phyloP scores from a whole-genome alignment of 2,888 invertebrate genomes.

The Agrochola macilenta region DNA sequence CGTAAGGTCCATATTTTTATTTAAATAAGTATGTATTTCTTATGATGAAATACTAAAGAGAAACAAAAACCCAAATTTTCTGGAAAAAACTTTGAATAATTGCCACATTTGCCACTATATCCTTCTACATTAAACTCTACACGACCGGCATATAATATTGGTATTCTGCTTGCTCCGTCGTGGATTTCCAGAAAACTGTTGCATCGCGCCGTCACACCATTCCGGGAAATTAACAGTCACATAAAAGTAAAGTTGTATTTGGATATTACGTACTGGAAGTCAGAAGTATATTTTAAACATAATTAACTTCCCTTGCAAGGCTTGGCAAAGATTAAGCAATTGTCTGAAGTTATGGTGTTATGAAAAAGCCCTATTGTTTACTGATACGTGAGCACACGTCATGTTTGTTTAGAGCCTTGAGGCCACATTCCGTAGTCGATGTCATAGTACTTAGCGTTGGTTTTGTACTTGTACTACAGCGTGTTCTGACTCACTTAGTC shows the following conservation, averaged over 20 bases:
- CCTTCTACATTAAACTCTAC: constrained; percentile 31
- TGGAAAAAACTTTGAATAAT: not conserved
- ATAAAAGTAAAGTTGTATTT: constrained; percentile 36
- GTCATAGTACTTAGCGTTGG: constrained; percentile 83
- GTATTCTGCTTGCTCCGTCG: constrained; percentile 34
- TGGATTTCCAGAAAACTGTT: constrained; percentile 53
- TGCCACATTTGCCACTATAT: constrained; percentile 6
- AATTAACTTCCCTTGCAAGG: constrained; percentile 43
- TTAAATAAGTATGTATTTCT: not conserved
- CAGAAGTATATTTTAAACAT: constrained; percentile 32
- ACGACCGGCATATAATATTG: constrained; percentile 27
- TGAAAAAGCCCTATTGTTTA: constrained; percentile 77
- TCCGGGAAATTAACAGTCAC: constrained; percentile 55
- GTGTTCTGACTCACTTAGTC: constrained; percentile 64
- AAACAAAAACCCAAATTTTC: constrained; percentile 29
- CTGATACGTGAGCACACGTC: constrained; percentile 76
- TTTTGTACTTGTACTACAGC: constrained; percentile 61
- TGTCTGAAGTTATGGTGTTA: constrained; percentile 60
- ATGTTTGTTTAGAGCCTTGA: constrained; percentile 80
- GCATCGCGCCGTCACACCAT: constrained; percentile 36
- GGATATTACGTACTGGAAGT: constrained; percentile 26
- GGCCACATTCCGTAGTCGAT: constrained; percentile 85
- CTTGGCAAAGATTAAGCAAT: constrained; percentile 61
- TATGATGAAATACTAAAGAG: constrained; percentile 17
- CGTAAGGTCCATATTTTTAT: not conserved